Conservation (phyloP, 1,140 invertebrate genomes). For the Matsumurasca onukii region DNA sequence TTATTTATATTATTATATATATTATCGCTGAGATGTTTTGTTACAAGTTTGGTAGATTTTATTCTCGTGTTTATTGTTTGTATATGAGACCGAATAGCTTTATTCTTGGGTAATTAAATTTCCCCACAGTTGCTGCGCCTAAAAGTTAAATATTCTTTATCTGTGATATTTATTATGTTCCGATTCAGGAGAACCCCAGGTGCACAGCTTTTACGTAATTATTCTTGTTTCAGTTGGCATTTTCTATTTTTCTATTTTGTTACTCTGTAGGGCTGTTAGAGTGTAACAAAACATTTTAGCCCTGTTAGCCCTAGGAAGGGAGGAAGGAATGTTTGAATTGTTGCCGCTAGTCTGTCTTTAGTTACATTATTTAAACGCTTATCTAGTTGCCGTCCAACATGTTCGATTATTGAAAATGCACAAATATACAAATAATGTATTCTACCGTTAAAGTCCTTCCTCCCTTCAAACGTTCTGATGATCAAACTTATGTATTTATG, state of each 20-base stretch:
- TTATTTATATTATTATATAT: conserved; percentile 13
- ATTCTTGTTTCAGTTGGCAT: conserved; percentile 4
- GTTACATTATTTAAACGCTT: conserved; percentile 13
- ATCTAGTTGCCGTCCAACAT: conserved; percentile 5
- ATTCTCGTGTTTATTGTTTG: conserved; percentile 10
- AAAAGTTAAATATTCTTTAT: conserved; percentile 12
- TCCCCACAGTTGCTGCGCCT: background rate
- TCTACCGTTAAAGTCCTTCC: too few species aligned
- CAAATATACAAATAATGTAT: too few species aligned
- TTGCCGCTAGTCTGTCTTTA: conserved; percentile 5
- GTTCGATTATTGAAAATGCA: too few species aligned
- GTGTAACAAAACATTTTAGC: conserved; percentile 16
- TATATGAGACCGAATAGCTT: background rate
- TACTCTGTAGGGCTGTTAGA: background rate
- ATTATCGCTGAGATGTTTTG: conserved; percentile 15
- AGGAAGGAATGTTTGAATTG: background rate
- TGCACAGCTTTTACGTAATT: conserved; percentile 2
- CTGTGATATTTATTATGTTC: conserved; percentile 14
- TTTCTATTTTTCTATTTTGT: conserved; percentile 2
- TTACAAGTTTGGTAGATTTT: conserved; percentile 11
- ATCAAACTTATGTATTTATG: conserved; percentile 6
- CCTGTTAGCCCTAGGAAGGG: conserved; percentile 1
- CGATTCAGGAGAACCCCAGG: background rate
- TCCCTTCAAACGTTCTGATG: background rate
- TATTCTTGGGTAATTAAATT: conserved; percentile 4